Conservation (phyloP, 2,113 vertebrate genomes). For the Polypterus senegalus region DNA sequence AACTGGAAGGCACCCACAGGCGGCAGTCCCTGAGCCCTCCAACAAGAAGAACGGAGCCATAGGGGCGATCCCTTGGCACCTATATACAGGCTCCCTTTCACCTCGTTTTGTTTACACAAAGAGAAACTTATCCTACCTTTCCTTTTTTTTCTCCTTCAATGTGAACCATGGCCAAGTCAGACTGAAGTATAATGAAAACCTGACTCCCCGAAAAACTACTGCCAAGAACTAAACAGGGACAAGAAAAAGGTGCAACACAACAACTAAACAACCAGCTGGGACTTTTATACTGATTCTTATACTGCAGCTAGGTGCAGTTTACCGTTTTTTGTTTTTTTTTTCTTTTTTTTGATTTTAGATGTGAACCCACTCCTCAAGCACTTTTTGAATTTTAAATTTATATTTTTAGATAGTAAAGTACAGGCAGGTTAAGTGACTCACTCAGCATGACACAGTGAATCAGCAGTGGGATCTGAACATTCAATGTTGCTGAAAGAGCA, state of each 20-base stretch:
- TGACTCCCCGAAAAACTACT: conserved; percentile 29
- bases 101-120: conserved; percentile 78
- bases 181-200: conserved; percentile 60
- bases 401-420: too few relatives aligned
- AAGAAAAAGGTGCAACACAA: conserved; percentile 30
- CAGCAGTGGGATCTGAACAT: background rate
- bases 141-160: conserved; percentile 33
- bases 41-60: conserved; percentile 64
- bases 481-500: too few relatives aligned
- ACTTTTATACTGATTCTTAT: too few relatives aligned
- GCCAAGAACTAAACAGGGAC: conserved; percentile 59
- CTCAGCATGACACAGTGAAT: too few relatives aligned
- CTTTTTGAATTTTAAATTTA: too few relatives aligned
- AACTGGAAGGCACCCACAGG: conserved; percentile 33
- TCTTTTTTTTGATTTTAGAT: background rate
- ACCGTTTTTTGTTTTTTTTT: too few relatives aligned
- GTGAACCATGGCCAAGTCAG: conserved; percentile 55
- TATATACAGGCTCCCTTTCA: conserved; percentile 71
- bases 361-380: background rate
- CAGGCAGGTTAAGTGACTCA: too few relatives aligned
- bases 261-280: background rate
- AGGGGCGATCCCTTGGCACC: conserved; percentile 56
- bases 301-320: background rate
- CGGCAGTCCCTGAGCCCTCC: conserved; percentile 41
- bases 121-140: conserved; percentile 66